Evolutionary conservation across 2,113 vertebrate genomes (phyloP).

Genomic region (Aegotheles bennettii): DNA sequence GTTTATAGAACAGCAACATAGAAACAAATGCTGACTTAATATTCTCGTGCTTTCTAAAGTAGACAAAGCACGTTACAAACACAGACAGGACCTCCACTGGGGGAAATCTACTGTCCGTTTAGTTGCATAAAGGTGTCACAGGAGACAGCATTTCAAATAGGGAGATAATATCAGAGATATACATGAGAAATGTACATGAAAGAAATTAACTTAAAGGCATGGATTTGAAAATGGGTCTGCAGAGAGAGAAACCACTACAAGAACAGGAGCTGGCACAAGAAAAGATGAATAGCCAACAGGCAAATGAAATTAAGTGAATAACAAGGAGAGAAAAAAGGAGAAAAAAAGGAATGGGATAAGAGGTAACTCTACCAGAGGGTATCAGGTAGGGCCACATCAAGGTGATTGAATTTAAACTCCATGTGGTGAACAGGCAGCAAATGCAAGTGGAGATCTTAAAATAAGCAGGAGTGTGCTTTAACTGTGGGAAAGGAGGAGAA

Average conservation of each 20-base stretch:
- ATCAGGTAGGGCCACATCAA: neutral
- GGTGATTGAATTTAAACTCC: neutral
- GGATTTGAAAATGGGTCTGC: neutral
- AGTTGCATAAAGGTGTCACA: neutral
- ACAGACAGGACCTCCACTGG: neutral
- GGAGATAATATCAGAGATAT: neutral
- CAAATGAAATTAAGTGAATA: neutral
- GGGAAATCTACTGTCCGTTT: neutral
- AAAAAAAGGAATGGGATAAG: neutral
- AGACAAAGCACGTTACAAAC: neutral
- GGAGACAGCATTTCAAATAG: neutral
- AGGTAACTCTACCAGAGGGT: neutral
- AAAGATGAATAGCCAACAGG: neutral
- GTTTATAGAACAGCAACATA: neutral
- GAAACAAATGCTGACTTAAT: neutral
- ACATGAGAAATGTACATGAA: neutral
- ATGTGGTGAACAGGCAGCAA: neutral
- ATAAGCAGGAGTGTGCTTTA: accelerated
- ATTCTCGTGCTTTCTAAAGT: neutral
- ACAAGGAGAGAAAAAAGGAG: neutral
- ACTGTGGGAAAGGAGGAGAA: neutral
- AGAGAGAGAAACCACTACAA: neutral
- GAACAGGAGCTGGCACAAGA: neutral
- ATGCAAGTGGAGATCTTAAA: neutral
- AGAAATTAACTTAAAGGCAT: neutral